Conservation (phyloP, 2,888 invertebrate genomes). For the Leucozona laternaria region DNA sequence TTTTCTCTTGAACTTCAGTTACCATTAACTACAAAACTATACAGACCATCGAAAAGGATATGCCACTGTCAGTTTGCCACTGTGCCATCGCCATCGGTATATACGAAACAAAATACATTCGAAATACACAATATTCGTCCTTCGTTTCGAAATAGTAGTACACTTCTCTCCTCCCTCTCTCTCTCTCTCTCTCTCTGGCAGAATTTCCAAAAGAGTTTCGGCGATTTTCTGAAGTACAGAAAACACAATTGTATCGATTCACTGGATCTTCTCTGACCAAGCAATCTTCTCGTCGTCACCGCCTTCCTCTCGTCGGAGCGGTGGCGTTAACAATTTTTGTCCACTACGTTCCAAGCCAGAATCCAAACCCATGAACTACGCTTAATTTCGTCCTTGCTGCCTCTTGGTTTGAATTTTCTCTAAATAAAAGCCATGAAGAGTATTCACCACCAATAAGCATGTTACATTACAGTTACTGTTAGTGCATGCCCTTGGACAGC, state of each 20-base stretch:
- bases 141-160: background rate
- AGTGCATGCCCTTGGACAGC: slow-evolving; percentile 55
- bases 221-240: slow-evolving; percentile 46
- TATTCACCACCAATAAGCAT: slow-evolving; percentile 66
- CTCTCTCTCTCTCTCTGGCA: slow-evolving; percentile 2
- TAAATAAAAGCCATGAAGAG: background rate
- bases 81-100: background rate
- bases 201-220: slow-evolving; percentile 50
- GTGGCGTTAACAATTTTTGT: slow-evolving; percentile 35
- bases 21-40: slow-evolving; percentile 66
- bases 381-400: slow-evolving; percentile 64
- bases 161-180: background rate
- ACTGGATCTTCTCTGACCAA: slow-evolving; percentile 1
- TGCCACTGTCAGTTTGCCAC: slow-evolving; percentile 53
- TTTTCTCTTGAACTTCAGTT: slow-evolving; percentile 64
- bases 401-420: slow-evolving; percentile 37
- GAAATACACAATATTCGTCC: background rate
- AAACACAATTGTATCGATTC: slow-evolving; percentile 63
- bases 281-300: slow-evolving; percentile 32
- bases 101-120: background rate
- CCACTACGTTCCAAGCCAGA: background rate
- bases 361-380: slow-evolving; percentile 34
- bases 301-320: slow-evolving; percentile 19
- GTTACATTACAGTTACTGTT: slow-evolving; percentile 62
- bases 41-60: slow-evolving; percentile 45